Conservation (phyloP, 2,113 vertebrate species). For the Puma concolor region DNA sequence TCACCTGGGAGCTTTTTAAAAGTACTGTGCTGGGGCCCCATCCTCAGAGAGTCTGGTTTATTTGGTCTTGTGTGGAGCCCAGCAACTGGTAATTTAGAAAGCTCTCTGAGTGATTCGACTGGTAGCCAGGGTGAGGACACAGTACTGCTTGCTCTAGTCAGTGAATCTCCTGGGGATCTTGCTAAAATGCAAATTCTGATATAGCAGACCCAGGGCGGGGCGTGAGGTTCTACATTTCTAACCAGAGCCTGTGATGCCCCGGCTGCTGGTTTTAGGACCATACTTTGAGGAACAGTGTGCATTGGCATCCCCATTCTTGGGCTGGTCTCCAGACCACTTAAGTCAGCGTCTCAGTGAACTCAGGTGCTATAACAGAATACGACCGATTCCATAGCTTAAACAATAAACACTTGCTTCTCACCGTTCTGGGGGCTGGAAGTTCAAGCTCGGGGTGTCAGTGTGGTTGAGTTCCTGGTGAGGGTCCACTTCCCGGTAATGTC, state of each 20-base stretch:
- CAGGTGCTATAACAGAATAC: neutral
- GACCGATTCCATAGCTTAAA: neutral
- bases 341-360: neutral
- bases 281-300: neutral
- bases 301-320: neutral
- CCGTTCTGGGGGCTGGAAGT: neutral
- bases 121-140: neutral
- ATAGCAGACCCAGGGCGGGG: neutral
- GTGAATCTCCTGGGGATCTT: neutral
- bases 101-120: neutral
- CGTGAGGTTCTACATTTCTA: neutral
- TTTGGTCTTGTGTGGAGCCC: neutral
- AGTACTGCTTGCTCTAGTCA: neutral
- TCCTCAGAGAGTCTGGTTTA: neutral
- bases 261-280: neutral
- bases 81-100: slow-evolving; percentile 19
- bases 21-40: neutral
- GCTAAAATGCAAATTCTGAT: slow-evolving; percentile 6
- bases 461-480: neutral
- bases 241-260: neutral
- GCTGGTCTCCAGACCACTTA: neutral
- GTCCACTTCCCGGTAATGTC: neutral
- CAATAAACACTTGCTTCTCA: neutral
- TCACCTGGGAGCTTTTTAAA: neutral
- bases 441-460: neutral